Evolutionary conservation across 1,140 invertebrate genomes (phyloP), one percentile per base, ranked within the genome.

Genomic region (Stegodyphus mimosarum): DNA sequence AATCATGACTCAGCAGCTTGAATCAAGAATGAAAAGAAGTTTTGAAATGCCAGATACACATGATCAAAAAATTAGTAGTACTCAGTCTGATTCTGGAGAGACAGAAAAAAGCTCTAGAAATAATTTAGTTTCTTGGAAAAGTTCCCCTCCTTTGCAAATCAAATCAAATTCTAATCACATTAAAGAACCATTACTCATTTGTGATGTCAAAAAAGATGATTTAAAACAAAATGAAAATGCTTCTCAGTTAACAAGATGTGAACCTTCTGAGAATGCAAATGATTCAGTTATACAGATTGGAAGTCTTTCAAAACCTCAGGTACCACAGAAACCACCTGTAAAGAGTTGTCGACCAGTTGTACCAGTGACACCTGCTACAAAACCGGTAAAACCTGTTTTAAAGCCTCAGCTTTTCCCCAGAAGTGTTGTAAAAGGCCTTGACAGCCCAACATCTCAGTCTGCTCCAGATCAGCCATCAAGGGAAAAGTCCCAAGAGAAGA

Each of bases 291-390:
- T 51, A 6, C 50, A 67, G 11, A 9, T 60, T 18, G 75, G 74
- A 48, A 76, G 33, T 60, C 33, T 73, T 49, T 71, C 81, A 50
- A 87, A 87, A 73, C 86, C 86, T 33, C 72, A 77, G n/a, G 67
- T 87, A 7, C 79, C 86, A 53, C 71, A 83, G 17, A 87, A 87
- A 75, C 86, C 86, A n/a, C 86, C 86, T 11, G 78, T 87, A 2
- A 87, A 87, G 67, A 33, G 78, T n/a, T 49, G 52, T 49, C 64
- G 79, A 50, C 72, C 86, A 5, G 55, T 78, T 7, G 69, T 71
- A 15, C n/a, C 79, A 9, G 53, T 53, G 5, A 48, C 67, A 33
- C 60, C 72, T 11, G 70, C 51, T 33, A 51, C 80, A 7, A 87
- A 84, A 64, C 86, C 86, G 9, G 10, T 63, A 9, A 85, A 84